phyloP scores from a whole-genome alignment of 2,113 vertebrate species.

The Notechis scutatus region DNA sequence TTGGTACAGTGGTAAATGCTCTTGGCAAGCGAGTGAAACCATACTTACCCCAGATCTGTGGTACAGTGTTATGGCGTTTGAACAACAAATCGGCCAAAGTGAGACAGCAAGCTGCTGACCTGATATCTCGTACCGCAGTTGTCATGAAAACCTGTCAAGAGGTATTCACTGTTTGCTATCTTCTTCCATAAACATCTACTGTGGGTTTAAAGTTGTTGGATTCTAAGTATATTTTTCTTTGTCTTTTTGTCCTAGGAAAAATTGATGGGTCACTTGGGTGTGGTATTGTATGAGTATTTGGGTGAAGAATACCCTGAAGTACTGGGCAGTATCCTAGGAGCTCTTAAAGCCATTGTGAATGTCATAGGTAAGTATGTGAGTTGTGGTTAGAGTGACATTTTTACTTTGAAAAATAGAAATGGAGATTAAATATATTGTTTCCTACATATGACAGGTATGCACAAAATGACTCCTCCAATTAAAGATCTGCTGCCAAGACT shows the following conservation, averaged over 20 bases:
- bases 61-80: conserved; percentile 96
- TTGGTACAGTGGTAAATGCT: conserved; percentile 97
- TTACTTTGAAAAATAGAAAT: not conserved
- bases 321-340: conserved; percentile 95
- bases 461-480: conserved; percentile 99
- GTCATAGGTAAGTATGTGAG: conserved; percentile 84
- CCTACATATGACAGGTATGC: conserved; percentile 83
- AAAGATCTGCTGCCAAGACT: conserved; percentile 95
- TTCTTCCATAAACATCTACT: not conserved
- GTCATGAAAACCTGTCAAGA: conserved; percentile 99
- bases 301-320: conserved; percentile 99
- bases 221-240: not conserved
- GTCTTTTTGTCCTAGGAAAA: conserved; percentile 81
- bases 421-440: not conserved
- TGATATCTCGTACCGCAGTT: conserved; percentile 97
- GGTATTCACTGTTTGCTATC: conserved; percentile 64
- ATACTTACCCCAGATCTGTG: conserved; percentile 97
- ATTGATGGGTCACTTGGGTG: conserved; percentile 97
- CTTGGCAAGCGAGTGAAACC: conserved; percentile 97
- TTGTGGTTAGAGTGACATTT: not conserved
- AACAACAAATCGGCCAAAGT: conserved; percentile 99
- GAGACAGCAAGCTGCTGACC: conserved; percentile 94
- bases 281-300: conserved; percentile 96
- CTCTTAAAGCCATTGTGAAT: conserved; percentile 96
- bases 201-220: not conserved